These are phyloP conservation scores for Aphyosemion australe DNA, from an alignment of 2,113 vertebrate species.

Conservation along the genomic window DNA sequence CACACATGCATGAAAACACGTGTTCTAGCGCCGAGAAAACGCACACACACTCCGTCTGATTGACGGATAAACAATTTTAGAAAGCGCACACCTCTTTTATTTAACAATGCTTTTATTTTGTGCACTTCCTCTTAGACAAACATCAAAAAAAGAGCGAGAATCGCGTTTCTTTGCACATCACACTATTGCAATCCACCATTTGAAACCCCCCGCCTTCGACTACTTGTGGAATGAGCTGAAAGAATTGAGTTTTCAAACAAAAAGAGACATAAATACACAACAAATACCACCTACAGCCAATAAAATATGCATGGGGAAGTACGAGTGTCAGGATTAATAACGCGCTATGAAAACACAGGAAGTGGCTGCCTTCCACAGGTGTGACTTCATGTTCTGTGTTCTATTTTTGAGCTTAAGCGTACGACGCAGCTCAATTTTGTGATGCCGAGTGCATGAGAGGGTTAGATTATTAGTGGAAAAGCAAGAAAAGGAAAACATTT, in stretches of 20 bases:
- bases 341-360: constrained; percentile 18
- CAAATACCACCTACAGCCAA: constrained; percentile 66
- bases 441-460: constrained; percentile 13
- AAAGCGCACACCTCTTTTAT: constrained; percentile 56
- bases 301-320: constrained; percentile 71
- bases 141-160: constrained; percentile 63
- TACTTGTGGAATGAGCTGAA: constrained; percentile 69
- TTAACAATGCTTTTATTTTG: constrained; percentile 64
- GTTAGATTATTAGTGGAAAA: background rate
- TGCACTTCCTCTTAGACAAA: constrained; percentile 62
- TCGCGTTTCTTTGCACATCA: constrained; percentile 54
- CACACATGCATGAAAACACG: constrained; percentile 38
- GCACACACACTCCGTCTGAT: constrained; percentile 44
- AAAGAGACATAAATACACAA: constrained; percentile 66
- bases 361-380: constrained; percentile 56
- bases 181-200: constrained; percentile 61
- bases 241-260: constrained; percentile 55
- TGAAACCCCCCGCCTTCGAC: constrained; percentile 53
- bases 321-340: constrained; percentile 66
- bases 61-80: constrained; percentile 69
- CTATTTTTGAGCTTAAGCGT: constrained; percentile 34
- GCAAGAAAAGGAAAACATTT: background rate
- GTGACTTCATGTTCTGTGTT: constrained; percentile 46
- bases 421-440: constrained; percentile 9
- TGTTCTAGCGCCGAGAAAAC: constrained; percentile 37